Evolutionary conservation across 1,140 invertebrate species (phyloP).

Genomic region (Trachymyrmex cornetzi): DNA sequence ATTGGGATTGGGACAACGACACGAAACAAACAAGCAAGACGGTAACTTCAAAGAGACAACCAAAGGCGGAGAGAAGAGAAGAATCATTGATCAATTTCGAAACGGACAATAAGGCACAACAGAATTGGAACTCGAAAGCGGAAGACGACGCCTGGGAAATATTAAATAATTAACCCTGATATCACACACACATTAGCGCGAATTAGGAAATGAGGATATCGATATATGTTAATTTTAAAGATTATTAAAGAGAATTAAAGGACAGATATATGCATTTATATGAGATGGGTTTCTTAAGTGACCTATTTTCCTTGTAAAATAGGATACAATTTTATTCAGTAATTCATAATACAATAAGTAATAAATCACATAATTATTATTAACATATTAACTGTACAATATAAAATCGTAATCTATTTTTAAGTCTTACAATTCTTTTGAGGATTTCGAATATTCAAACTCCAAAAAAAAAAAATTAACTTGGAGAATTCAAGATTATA

Average conservation of each 20-base stretch:
- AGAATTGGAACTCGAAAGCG: constrained; percentile 82
- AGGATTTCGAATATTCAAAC: neutral
- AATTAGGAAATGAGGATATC: constrained; percentile 44
- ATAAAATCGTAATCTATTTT: constrained; percentile 1
- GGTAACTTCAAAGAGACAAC: constrained; percentile 65
- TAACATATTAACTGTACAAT: neutral
- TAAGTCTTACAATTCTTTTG: neutral
- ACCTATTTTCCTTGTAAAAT: constrained; percentile 23
- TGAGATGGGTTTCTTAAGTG: neutral
- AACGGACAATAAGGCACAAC: constrained; percentile 83
- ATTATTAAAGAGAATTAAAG: neutral
- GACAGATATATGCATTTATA: neutral
- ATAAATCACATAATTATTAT: constrained; percentile 16
- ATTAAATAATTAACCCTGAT: constrained; percentile 86
- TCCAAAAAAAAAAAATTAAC: neutral
- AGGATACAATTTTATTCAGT: neutral
- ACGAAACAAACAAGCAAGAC: constrained; percentile 72
- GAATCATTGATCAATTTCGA: constrained; percentile 87
- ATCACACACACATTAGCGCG: constrained; percentile 55
- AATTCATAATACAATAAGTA: neutral
- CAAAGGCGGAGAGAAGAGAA: constrained; percentile 79
- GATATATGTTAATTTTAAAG: constrained; percentile 10
- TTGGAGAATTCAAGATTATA: neutral
- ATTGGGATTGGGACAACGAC: constrained; percentile 81
- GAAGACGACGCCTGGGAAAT: constrained; percentile 88